A percentile compares a stretch with the other conserved stretches of the same genome.
phyloP scores from a whole-genome alignment of 2,113 vertebrate species.

The Progne subis region DNA sequence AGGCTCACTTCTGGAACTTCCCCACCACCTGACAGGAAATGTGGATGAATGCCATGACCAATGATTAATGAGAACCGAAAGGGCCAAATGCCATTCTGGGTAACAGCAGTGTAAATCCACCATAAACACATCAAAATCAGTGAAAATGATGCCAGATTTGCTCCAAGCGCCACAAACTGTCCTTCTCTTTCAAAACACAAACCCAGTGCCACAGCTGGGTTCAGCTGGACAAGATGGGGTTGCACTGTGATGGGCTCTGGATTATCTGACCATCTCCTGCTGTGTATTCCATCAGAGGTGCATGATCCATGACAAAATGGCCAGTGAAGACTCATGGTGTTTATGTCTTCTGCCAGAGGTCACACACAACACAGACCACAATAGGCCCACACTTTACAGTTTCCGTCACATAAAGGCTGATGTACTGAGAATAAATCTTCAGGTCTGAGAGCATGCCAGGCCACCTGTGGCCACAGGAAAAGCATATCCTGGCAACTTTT shows the following conservation, averaged over 20 bases:
- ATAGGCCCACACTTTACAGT: not conserved
- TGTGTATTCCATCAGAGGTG: not conserved
- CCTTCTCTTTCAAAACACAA: not conserved
- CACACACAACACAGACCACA: not conserved
- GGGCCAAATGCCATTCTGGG: not conserved
- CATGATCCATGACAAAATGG: not conserved
- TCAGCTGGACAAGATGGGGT: not conserved
- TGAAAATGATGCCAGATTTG: not conserved
- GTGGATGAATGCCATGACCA: not conserved
- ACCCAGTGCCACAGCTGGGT: not conserved
- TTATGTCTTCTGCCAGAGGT: not conserved
- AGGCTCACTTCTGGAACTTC: not conserved
- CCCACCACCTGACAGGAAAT: not conserved
- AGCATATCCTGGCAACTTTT: conserved; percentile 7
- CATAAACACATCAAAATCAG: not conserved
- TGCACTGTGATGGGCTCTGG: not conserved
- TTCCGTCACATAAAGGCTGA: not conserved
- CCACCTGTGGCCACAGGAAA: conserved; percentile 15
- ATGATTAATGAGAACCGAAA: not conserved
- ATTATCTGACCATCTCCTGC: not conserved
- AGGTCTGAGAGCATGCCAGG: not conserved
- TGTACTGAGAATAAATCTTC: not conserved
- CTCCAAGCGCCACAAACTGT: not conserved
- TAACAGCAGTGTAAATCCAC: not conserved
- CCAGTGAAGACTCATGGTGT: not conserved